Evolutionary conservation across 2,888 invertebrate genomes (phyloP).

Genomic region (Brenthis daphne): DNA sequence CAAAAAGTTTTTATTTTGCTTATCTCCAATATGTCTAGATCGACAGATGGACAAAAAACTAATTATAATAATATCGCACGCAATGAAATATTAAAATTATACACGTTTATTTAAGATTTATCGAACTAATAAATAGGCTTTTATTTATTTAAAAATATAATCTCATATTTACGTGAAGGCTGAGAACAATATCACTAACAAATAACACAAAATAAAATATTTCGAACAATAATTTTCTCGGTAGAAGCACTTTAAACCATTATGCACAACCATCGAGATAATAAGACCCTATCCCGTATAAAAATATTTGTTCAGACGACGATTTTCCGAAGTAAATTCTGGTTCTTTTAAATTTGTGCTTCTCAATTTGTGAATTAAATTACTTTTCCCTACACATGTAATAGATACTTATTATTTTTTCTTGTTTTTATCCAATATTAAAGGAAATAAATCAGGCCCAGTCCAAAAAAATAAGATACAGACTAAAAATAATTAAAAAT

Average conservation of each 20-base stretch:
- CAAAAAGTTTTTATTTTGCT: no score
- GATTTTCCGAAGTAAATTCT: constrained; percentile 3
- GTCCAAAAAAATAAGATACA: no score
- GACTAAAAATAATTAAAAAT: no score
- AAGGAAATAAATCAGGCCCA: neutral
- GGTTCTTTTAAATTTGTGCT: constrained; percentile 4
- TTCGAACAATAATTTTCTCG: constrained; percentile 9
- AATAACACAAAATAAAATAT: neutral
- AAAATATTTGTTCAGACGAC: constrained; percentile 23
- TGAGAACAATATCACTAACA: no score
- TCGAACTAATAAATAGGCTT: no score
- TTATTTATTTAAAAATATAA: no score
- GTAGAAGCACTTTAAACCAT: constrained; percentile 10
- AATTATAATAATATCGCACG: no score
- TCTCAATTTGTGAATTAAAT: constrained; percentile 5
- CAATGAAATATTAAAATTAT: no score
- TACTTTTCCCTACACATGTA: neutral
- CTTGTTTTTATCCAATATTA: neutral
- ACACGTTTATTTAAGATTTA: no score
- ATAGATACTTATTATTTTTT: neutral
- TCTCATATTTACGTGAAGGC: no score
- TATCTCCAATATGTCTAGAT: no score
- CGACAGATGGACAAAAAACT: no score
- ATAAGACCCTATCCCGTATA: constrained; percentile 22
- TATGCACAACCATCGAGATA: constrained; percentile 24